phyloP scores from a whole-genome alignment of 2,888 invertebrate genomes.

The Drosophila hawaiiensis region DNA sequence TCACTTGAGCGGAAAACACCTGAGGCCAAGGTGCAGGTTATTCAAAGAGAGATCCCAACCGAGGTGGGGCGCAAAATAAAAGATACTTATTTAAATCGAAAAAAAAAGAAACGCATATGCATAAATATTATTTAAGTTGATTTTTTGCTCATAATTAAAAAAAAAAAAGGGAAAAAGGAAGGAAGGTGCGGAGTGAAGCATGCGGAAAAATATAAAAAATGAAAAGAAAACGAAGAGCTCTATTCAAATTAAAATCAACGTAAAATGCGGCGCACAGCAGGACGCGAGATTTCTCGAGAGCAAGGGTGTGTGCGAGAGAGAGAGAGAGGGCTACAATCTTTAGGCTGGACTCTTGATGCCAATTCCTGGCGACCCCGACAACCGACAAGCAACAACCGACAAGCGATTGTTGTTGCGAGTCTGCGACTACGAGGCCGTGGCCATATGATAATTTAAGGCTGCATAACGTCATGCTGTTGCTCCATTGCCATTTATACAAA shows the following conservation, averaged over 20 bases:
- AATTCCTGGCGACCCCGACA: constrained; percentile 53
- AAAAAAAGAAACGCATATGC: constrained; percentile 64
- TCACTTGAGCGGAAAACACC: constrained; percentile 19
- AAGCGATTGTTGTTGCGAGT: constrained; percentile 56
- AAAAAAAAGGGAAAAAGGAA: constrained; percentile 29
- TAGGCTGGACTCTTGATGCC: constrained; percentile 41
- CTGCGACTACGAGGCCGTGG: constrained; percentile 37
- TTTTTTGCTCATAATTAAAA: constrained; percentile 76
- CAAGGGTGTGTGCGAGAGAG: constrained; percentile 4
- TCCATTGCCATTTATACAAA: constrained; percentile 79
- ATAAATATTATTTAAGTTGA: constrained; percentile 80
- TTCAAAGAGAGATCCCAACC: constrained; percentile 18
- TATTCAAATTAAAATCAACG: constrained; percentile 82
- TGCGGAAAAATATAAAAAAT: constrained; percentile 15
- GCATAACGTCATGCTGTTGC: constrained; percentile 82
- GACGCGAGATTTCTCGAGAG: constrained; percentile 62
- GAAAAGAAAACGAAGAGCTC: constrained; percentile 44
- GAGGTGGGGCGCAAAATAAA: constrained; percentile 38
- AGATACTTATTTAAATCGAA: constrained; percentile 76
- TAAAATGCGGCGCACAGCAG: constrained; percentile 80
- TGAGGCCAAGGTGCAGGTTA: constrained; percentile 13
- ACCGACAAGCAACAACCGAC: constrained; percentile 30
- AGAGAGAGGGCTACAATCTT: constrained; percentile 20
- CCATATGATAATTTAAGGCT: constrained; percentile 81
- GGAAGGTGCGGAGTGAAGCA: constrained; percentile 8